phyloP scores from a whole-genome alignment of 2,113 vertebrate genomes.

The Garra rufa region DNA sequence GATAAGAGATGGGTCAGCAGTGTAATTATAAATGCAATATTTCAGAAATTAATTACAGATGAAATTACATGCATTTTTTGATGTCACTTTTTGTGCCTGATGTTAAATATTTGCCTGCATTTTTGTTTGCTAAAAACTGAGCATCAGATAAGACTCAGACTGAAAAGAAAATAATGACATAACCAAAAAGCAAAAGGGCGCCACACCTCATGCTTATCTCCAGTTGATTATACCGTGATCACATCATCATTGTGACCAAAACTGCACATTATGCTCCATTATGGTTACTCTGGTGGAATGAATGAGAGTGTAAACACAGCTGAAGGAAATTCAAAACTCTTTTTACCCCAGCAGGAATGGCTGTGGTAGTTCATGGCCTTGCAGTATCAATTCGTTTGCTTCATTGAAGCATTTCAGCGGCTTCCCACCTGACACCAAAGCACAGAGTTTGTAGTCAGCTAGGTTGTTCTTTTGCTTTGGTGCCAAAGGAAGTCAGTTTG shows the following conservation, averaged over 20 bases:
- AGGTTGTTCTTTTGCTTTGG: background rate
- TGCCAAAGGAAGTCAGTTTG: background rate
- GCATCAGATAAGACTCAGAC: background rate
- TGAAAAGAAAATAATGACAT: background rate
- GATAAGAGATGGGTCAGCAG: too few relatives aligned
- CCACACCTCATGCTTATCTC: slow-evolving; percentile 49
- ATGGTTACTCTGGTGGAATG: slow-evolving; percentile 1
- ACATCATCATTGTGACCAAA: slow-evolving; percentile 39
- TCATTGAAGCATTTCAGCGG: slow-evolving; percentile 2
- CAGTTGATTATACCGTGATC: slow-evolving; percentile 50
- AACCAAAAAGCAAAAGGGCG: slow-evolving; percentile 22
- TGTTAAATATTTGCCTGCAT: background rate
- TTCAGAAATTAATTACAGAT: too few relatives aligned
- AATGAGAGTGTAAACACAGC: slow-evolving; percentile 23
- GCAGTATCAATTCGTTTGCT: background rate
- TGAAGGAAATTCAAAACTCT: slow-evolving; percentile 22
- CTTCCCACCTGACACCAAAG: background rate
- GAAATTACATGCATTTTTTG: too few relatives aligned
- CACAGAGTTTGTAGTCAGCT: background rate
- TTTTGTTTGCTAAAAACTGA: background rate
- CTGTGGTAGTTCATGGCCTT: slow-evolving; percentile 1
- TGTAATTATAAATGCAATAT: too few relatives aligned
- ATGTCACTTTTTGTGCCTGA: background rate
- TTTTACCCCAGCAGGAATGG: slow-evolving; percentile 6
- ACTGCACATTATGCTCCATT: slow-evolving; percentile 19